phyloP scores from a whole-genome alignment of 2,113 vertebrate genomes.

The Ascaphus truei region DNA sequence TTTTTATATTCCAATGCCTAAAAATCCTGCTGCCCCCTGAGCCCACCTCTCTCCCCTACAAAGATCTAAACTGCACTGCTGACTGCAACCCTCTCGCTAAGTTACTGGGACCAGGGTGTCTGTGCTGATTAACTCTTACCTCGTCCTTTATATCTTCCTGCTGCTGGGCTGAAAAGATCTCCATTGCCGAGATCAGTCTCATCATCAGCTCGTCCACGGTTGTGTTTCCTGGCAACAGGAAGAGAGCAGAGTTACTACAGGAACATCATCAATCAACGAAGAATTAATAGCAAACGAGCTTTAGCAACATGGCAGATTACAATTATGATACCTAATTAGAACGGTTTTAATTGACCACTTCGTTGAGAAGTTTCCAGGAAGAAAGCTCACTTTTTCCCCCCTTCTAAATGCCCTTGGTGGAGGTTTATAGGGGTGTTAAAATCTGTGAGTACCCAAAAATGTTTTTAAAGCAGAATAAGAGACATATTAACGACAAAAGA shows the following conservation, averaged over 20 bases:
- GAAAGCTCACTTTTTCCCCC: background rate
- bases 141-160: constrained; percentile 98
- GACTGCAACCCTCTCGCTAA: too few species aligned
- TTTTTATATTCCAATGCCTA: too few species aligned
- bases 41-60: too few species aligned
- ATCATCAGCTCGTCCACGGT: constrained; percentile 98
- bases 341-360: constrained; percentile 37
- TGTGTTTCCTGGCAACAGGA: constrained; percentile 84
- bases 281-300: constrained; percentile 41
- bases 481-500: background rate
- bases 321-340: constrained; percentile 44
- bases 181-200: constrained; percentile 97
- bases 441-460: too few species aligned
- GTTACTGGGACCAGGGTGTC: too few species aligned
- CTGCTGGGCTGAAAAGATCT: constrained; percentile 97
- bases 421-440: too few species aligned
- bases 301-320: constrained; percentile 20
- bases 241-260: constrained; percentile 46
- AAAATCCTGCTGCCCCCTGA: too few species aligned
- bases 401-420: background rate
- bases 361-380: constrained; percentile 30
- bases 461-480: background rate
- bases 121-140: constrained; percentile 75
- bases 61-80: too few species aligned
- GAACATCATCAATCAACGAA: constrained; percentile 50